A percentile compares a stretch with the other conserved stretches of the same genome.
Conservation (phyloP, 2,888 invertebrate genomes). For the Caenorhabditis sinica region DNA sequence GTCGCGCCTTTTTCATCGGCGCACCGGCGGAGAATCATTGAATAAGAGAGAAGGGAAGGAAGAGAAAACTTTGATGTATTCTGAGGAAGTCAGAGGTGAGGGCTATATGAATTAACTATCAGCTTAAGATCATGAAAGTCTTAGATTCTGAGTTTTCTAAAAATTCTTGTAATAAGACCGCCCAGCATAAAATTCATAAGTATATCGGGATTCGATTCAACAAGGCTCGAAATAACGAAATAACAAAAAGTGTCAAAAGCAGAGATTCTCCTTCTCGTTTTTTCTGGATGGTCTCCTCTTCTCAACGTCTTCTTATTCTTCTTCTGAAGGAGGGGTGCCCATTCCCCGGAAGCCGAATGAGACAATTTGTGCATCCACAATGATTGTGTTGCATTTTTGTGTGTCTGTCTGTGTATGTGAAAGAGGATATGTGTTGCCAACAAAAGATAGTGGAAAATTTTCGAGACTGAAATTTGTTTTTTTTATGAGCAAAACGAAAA, state of each 20-base stretch:
- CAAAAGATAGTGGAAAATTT: constrained; percentile 4
- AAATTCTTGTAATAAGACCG: no score
- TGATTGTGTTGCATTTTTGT: constrained; percentile 41
- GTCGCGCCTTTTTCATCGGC: background rate
- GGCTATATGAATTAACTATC: background rate
- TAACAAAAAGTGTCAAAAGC: constrained; percentile 50
- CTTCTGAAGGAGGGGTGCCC: constrained; percentile 10
- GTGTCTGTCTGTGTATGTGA: background rate
- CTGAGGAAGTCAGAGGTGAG: background rate
- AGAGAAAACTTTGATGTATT: background rate
- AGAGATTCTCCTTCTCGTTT: constrained; percentile 36
- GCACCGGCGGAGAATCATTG: constrained; percentile 17
- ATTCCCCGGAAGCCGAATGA: constrained; percentile 62
- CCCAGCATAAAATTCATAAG: background rate
- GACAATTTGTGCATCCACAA: constrained; percentile 62
- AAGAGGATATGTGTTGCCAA: background rate
- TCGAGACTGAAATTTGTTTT: constrained; percentile 12
- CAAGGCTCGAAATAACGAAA: background rate
- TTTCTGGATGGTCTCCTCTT: background rate
- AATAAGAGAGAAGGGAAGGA: background rate
- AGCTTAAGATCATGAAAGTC: no score
- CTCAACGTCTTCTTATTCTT: background rate
- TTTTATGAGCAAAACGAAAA: no score
- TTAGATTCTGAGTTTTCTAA: no score
- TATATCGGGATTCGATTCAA: background rate